Evolutionary conservation across 2,113 vertebrate genomes (phyloP).

Genomic region (Barnardius zonarius): DNA sequence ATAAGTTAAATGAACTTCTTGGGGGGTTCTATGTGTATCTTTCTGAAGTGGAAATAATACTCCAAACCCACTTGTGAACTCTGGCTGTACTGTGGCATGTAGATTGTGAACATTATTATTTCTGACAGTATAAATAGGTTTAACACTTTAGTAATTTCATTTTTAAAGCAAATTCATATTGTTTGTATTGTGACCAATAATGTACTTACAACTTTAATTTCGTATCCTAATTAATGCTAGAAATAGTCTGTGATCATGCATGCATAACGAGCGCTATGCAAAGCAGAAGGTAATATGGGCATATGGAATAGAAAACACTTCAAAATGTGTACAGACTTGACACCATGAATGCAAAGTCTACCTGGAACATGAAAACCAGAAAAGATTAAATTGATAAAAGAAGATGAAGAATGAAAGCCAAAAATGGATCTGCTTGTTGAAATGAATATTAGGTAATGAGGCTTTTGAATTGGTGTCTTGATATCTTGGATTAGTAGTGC

Average conservation of each 20-base stretch:
- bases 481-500: background rate
- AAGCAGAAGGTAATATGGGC: constrained; percentile 12
- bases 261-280: constrained; percentile 45
- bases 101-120: constrained; percentile 42
- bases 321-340: background rate
- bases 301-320: constrained; percentile 22
- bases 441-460: background rate
- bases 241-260: constrained; percentile 50
- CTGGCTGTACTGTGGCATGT: background rate
- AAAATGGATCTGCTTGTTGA: background rate
- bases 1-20: background rate
- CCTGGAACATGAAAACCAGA: background rate
- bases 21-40: background rate
- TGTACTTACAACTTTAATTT: constrained; percentile 55
- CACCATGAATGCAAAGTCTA: background rate
- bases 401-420: background rate
- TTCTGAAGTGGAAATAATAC: constrained; percentile 29
- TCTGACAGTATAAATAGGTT: constrained; percentile 52
- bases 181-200: constrained; percentile 60
- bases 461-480: background rate
- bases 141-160: constrained; percentile 59
- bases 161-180: constrained; percentile 63
- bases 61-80: constrained; percentile 39
- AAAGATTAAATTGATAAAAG: background rate
- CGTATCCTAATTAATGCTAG: constrained; percentile 67